phyloP scores from a whole-genome alignment of 2,113 vertebrate genomes.

The Prunella fulvescens region DNA sequence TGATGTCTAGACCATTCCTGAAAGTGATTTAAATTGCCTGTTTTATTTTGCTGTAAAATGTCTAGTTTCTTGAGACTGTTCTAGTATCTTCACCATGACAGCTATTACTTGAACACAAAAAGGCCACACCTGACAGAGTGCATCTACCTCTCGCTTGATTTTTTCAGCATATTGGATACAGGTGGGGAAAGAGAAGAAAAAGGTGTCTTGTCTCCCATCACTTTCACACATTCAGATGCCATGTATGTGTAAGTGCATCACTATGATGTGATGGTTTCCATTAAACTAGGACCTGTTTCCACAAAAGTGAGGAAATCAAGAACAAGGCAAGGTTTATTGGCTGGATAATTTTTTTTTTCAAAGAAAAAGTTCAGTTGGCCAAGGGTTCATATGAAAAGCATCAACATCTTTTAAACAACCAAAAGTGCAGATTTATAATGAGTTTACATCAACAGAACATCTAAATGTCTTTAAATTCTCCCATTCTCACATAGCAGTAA shows the following conservation, averaged over 20 bases:
- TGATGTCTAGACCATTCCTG: background rate
- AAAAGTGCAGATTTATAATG: background rate
- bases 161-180: rapidly evolving
- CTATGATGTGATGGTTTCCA: background rate
- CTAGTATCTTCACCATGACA: background rate
- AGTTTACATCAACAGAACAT: background rate
- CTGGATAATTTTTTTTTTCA: background rate
- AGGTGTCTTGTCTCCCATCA: background rate
- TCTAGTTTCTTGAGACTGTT: background rate
- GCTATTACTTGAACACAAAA: background rate
- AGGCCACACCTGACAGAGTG: background rate
- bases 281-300: background rate
- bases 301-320: background rate
- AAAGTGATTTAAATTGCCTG: background rate
- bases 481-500: background rate
- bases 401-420: background rate
- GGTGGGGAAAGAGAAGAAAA: rapidly evolving
- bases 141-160: background rate
- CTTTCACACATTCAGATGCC: background rate
- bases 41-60: background rate
- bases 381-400: background rate
- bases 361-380: background rate
- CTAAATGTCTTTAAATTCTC: background rate
- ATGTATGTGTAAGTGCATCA: background rate
- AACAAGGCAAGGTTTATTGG: background rate